Conservation (phyloP, 2,113 vertebrate species). For the Xyrauchen texanus region DNA sequence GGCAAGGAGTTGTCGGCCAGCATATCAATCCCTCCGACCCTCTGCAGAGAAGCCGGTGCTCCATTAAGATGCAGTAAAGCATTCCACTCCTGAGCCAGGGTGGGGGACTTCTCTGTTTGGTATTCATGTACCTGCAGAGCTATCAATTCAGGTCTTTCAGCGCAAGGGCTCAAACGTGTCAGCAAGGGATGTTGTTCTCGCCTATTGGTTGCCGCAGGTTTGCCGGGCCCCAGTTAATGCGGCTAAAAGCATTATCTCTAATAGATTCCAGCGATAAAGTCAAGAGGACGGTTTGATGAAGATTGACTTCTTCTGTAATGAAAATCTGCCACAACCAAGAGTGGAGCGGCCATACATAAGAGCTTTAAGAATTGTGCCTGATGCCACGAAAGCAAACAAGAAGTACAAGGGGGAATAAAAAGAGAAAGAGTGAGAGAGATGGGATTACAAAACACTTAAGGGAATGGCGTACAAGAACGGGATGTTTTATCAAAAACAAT, state of each 20-base stretch:
- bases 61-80: conserved; percentile 50
- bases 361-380: conserved; percentile 33
- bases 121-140: conserved; percentile 57
- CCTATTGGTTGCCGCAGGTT: conserved; percentile 29
- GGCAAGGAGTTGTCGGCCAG: conserved; percentile 24
- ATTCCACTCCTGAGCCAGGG: conserved; percentile 31
- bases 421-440: conserved; percentile 38
- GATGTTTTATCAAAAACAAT: background rate
- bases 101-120: conserved; percentile 45
- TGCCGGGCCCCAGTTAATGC: conserved; percentile 41
- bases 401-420: conserved; percentile 29
- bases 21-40: conserved; percentile 48
- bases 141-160: conserved; percentile 58
- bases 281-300: conserved; percentile 67
- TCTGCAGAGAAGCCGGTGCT: conserved; percentile 30
- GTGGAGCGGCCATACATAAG: conserved; percentile 55
- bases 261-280: conserved; percentile 55
- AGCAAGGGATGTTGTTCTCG: conserved; percentile 47
- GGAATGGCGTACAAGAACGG: conserved; percentile 5
- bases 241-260: conserved; percentile 56
- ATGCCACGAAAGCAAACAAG: conserved; percentile 42
- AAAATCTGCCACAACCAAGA: conserved; percentile 67
- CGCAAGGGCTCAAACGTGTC: conserved; percentile 37
- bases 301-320: conserved; percentile 75
- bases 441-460: background rate